A percentile compares a stretch with the other conserved stretches of the same genome.
Conservation (phyloP, 37 sponge, comb jelly and placozoan species). For the Amphimedon queenslandica region DNA sequence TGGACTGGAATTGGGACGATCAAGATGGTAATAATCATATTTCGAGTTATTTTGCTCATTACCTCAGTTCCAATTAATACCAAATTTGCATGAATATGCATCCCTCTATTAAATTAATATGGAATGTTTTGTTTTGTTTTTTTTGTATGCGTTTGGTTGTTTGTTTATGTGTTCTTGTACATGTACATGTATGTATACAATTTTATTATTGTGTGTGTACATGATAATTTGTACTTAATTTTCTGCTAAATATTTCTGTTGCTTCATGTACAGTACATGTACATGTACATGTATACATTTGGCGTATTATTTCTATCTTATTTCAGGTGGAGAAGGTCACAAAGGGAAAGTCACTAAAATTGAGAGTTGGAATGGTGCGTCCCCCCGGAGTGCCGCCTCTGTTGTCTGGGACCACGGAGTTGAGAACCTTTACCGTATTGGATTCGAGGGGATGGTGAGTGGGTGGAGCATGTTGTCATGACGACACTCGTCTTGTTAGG, state of each 20-base stretch:
- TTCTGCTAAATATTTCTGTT: too few relatives aligned
- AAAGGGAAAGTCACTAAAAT: constrained; percentile 75
- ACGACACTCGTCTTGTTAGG: constrained; percentile 18
- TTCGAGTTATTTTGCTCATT: neutral
- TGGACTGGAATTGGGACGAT: constrained; percentile 88
- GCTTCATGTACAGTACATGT: too few relatives aligned
- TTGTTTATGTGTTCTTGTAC: too few relatives aligned
- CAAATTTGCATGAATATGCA: too few relatives aligned
- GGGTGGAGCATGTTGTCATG: neutral
- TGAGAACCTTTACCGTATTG: constrained; percentile 76
- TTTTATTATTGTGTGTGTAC: too few relatives aligned
- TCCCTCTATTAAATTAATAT: too few relatives aligned
- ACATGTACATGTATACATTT: too few relatives aligned
- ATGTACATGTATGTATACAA: too few relatives aligned
- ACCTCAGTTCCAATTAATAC: neutral
- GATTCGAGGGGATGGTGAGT: constrained; percentile 82
- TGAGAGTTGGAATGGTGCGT: constrained; percentile 41
- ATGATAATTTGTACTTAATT: too few relatives aligned
- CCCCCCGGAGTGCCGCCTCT: constrained; percentile 67
- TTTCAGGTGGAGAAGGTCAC: constrained; percentile 67
- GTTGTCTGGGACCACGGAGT: constrained; percentile 69
- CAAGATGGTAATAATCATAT: constrained; percentile 68
- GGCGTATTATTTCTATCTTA: too few relatives aligned
- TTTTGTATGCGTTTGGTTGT: too few relatives aligned
- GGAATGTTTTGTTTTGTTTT: too few relatives aligned